Percentiles rank a stretch among this genome's conserved stretches.
These are phyloP conservation scores for Enteromius fasciolatus DNA, from an alignment of 2,797 vertebrate species.

Conservation along the genomic window DNA sequence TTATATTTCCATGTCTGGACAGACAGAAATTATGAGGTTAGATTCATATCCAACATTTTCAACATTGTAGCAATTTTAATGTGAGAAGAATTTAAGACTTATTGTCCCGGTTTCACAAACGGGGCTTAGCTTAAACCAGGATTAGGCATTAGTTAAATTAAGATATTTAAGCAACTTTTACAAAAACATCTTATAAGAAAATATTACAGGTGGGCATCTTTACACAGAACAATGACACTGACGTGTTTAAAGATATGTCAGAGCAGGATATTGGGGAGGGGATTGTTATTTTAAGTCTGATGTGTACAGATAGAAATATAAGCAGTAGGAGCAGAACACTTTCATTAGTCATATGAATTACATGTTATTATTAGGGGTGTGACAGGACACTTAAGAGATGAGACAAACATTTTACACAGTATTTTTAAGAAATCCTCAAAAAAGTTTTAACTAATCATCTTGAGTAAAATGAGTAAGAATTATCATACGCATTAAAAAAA, in stretches of 20 bases:
- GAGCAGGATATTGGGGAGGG: no score
- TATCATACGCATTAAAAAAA: background rate
- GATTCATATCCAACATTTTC: background rate
- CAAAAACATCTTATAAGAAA: no score
- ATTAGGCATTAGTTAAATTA: no score
- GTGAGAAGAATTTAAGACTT: background rate
- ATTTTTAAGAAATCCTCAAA: background rate
- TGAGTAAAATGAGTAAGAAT: background rate
- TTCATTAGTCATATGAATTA: background rate
- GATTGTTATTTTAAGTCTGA: background rate
- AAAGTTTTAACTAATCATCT: background rate
- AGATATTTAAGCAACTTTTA: no score
- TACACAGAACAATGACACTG: no score
- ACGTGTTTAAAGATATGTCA: no score
- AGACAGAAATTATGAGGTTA: background rate
- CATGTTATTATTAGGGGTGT: background rate
- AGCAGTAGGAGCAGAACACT: background rate
- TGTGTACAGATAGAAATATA: background rate
- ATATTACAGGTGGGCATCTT: no score
- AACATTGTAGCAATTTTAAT: background rate
- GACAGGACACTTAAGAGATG: background rate
- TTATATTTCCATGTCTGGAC: no score
- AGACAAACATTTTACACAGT: background rate
- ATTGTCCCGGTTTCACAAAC: no score
- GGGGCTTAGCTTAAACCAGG: no score